These are phyloP conservation scores for Ammodytes marinus DNA, from an alignment of 2,113 vertebrate genomes.

Conservation along the genomic window DNA sequence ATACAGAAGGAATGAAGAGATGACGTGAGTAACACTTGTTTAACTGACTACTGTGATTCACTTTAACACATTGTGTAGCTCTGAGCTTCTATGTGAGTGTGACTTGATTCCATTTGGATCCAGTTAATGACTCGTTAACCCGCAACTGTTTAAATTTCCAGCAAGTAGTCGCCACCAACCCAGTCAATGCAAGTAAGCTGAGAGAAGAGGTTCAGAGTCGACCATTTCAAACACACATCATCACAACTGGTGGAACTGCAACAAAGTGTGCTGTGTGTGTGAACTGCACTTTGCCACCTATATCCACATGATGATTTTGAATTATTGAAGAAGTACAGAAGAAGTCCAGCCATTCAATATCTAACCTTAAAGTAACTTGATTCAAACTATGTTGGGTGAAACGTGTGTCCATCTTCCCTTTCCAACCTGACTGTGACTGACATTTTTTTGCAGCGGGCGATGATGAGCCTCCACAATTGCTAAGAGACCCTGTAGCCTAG, in stretches of 20 bases:
- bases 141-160: not conserved
- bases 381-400: not conserved
- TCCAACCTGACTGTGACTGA: not conserved
- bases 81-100: not conserved
- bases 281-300: not conserved
- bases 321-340: no score
- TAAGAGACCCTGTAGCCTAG: not conserved
- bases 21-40: not conserved
- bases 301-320: no score
- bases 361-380: not conserved
- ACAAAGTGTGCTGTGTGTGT: conserved; percentile 2
- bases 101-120: conserved; percentile 9
- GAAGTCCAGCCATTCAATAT: not conserved
- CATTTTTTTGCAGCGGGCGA: not conserved
- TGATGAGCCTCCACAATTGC: not conserved
- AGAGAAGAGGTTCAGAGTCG: not conserved
- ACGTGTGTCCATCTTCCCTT: not conserved
- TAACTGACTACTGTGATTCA: not conserved
- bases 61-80: not conserved
- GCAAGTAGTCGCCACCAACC: not conserved
- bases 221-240: conserved; percentile 9
- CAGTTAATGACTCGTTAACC: not conserved
- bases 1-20: not conserved
- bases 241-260: not conserved
- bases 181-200: conserved; percentile 1